Evolutionary conservation across 2,113 vertebrate species (phyloP).

Genomic region (Aleadryas rufinucha): DNA sequence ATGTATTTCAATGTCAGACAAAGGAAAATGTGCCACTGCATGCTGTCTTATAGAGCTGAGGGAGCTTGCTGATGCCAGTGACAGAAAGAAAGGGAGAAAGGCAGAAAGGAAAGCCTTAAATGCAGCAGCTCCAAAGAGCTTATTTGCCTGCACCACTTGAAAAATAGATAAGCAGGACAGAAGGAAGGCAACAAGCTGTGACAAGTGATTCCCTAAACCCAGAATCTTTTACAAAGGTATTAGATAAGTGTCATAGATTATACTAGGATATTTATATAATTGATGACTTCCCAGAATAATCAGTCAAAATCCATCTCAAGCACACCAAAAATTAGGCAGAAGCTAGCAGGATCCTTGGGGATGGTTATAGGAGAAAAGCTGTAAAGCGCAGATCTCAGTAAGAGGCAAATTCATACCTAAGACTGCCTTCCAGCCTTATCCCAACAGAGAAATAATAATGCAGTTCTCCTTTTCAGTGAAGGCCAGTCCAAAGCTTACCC

Average conservation of each 20-base stretch:
- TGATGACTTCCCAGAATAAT: neutral
- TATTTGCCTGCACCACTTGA: neutral
- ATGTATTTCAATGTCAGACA: accelerated
- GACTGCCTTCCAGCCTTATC: neutral
- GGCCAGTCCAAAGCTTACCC: neutral
- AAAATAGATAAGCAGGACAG: neutral
- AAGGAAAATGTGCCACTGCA: neutral
- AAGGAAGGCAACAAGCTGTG: neutral
- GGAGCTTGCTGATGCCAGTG: neutral
- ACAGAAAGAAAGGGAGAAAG: neutral
- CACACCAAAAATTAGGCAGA: neutral
- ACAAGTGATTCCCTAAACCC: neutral
- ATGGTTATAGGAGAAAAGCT: neutral
- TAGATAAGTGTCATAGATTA: neutral
- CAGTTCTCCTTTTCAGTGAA: neutral
- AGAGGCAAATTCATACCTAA: neutral
- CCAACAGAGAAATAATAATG: neutral
- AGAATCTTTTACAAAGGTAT: neutral
- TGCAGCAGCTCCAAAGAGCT: neutral
- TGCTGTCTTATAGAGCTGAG: neutral
- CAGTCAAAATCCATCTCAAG: neutral
- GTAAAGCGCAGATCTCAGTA: neutral
- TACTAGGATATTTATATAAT: neutral
- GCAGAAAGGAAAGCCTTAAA: neutral
- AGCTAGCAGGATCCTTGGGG: neutral